phyloP scores from a whole-genome alignment of 2,888 invertebrate species.

The Agriopis leucophaearia region DNA sequence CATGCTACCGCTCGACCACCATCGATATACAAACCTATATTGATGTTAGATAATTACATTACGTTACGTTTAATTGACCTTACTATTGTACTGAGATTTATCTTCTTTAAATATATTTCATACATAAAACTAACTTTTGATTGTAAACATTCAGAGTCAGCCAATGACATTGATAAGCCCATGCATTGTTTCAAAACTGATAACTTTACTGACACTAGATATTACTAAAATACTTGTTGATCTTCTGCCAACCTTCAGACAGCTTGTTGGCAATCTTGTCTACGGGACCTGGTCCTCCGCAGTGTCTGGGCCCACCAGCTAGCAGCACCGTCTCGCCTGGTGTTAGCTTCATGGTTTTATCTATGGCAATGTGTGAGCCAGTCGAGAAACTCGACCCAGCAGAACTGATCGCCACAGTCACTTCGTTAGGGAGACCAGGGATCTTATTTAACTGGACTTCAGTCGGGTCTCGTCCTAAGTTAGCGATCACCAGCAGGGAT shows the following conservation, averaged over 20 bases:
- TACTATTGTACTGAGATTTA: neutral
- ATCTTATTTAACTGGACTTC: slow-evolving; percentile 80
- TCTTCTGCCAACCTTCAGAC: slow-evolving; percentile 81
- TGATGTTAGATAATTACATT: neutral
- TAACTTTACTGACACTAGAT: slow-evolving; percentile 24
- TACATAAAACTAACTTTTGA: neutral
- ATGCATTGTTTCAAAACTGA: neutral
- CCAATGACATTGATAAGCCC: neutral
- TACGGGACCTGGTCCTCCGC: slow-evolving; percentile 80
- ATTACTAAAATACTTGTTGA: slow-evolving; percentile 79
- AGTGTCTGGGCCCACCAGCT: slow-evolving; percentile 74
- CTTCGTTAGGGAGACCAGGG: slow-evolving; percentile 70
- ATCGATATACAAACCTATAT: no score
- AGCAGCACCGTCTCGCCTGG: slow-evolving; percentile 74
- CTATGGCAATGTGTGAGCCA: slow-evolving; percentile 65
- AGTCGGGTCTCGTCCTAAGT: slow-evolving; percentile 74
- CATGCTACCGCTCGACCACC: no score
- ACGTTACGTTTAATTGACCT: neutral
- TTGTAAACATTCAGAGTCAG: neutral
- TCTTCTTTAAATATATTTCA: neutral
- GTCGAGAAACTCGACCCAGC: slow-evolving; percentile 67
- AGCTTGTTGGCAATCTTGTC: slow-evolving; percentile 79
- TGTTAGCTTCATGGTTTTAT: slow-evolving; percentile 64
- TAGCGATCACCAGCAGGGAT: slow-evolving; percentile 73
- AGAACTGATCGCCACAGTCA: slow-evolving; percentile 74